These are phyloP conservation scores for Sesamia inferens DNA, from an alignment of 2,888 invertebrate species.

Conservation along the genomic window DNA sequence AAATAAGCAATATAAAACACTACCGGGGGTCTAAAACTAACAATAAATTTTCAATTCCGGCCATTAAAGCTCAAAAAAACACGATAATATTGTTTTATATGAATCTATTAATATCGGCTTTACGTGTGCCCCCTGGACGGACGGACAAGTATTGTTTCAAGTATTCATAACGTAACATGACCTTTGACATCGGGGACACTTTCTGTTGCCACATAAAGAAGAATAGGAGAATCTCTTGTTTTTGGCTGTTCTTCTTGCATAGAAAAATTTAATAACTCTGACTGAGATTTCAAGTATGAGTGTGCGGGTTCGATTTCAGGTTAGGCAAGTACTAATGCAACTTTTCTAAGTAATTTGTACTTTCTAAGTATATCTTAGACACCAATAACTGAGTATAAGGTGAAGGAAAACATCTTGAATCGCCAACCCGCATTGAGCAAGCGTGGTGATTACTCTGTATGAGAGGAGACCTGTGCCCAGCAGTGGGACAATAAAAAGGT, in stretches of 20 bases:
- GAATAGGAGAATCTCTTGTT: background rate
- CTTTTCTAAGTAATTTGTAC: no score
- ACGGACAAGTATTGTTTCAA: slow-evolving; percentile 43
- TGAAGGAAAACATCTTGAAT: no score
- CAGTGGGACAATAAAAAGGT: no score
- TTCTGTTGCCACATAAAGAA: slow-evolving; percentile 17
- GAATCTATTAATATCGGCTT: slow-evolving; percentile 34
- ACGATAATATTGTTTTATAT: slow-evolving; percentile 43
- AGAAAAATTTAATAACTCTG: background rate
- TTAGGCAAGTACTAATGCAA: no score
- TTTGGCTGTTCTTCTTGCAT: slow-evolving; percentile 7
- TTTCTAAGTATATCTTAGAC: no score
- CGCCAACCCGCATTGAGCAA: no score
- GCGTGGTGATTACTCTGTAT: no score
- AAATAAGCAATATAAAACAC: slow-evolving; percentile 51
- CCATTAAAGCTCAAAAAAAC: slow-evolving; percentile 51
- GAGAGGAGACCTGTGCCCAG: no score
- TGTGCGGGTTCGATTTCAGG: no score
- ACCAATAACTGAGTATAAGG: no score
- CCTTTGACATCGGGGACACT: slow-evolving; percentile 45
- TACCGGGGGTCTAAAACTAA: slow-evolving; percentile 60
- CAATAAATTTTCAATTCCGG: slow-evolving; percentile 55
- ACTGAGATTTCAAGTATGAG: no score
- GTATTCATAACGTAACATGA: slow-evolving; percentile 39
- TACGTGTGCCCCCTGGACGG: slow-evolving; percentile 54